Evolutionary conservation across 2,888 invertebrate genomes (phyloP).

Genomic region (Theristus sp.): DNA sequence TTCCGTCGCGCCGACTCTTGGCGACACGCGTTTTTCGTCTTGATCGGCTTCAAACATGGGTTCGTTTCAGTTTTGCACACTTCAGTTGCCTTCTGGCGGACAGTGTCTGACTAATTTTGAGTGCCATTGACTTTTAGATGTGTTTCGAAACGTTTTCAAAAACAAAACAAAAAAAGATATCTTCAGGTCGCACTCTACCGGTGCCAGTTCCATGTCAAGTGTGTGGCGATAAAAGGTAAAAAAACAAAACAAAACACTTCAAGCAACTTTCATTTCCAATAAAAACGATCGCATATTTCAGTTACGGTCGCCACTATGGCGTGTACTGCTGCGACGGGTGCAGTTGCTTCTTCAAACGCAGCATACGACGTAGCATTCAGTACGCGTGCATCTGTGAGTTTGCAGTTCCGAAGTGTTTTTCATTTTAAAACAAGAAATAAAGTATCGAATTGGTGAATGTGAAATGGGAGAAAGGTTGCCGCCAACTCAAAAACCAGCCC

Average conservation of each 20-base stretch:
- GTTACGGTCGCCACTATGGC: slow-evolving; percentile 65
- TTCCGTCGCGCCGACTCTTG: no score
- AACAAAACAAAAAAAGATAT: no score
- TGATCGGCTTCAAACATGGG: neutral
- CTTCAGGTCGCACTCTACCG: slow-evolving; percentile 44
- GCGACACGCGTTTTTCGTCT: no score
- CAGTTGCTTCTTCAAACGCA: slow-evolving; percentile 70
- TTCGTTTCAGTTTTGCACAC: neutral
- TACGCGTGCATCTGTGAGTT: slow-evolving; percentile 57
- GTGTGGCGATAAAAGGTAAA: slow-evolving; percentile 48
- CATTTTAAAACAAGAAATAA: neutral
- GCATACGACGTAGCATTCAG: slow-evolving; percentile 49
- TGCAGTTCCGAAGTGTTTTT: neutral
- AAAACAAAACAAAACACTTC: no score
- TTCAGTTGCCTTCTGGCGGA: neutral
- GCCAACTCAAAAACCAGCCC: no score
- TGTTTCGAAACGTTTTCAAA: neutral
- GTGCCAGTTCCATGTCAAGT: slow-evolving; percentile 52
- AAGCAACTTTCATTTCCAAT: slow-evolving; percentile 30
- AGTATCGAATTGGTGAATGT: neutral
- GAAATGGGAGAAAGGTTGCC: no score
- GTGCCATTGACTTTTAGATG: neutral
- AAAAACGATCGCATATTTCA: slow-evolving; percentile 28
- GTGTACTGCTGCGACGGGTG: slow-evolving; percentile 70
- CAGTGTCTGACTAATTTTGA: neutral